These are phyloP conservation scores for Epizoanthus illoricatus DNA, from an alignment of 92 coral and sea anemone species.

Conservation along the genomic window DNA sequence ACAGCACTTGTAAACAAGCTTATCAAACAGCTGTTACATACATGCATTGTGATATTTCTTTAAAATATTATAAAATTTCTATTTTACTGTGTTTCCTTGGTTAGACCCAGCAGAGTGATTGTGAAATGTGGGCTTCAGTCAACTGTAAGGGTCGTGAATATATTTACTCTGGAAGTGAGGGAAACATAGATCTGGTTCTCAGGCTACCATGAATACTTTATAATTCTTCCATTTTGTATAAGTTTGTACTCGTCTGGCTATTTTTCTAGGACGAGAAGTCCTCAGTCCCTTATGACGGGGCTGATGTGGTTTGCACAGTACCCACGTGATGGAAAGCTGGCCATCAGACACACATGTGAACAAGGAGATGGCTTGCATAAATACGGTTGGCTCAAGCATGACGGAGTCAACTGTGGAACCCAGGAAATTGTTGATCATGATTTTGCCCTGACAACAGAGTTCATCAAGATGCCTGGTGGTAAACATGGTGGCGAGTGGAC, in stretches of 20 bases:
- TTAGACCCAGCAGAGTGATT: too few species aligned
- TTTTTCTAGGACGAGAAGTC: slow-evolving; percentile 76
- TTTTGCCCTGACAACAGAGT: slow-evolving; percentile 82
- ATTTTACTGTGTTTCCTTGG: too few species aligned
- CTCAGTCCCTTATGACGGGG: slow-evolving; percentile 89
- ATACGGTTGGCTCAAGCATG: slow-evolving; percentile 98
- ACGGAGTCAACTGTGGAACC: slow-evolving; percentile 88
- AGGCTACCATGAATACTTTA: too few species aligned
- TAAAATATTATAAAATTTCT: too few species aligned
- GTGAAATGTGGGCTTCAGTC: too few species aligned
- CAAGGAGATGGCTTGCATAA: slow-evolving; percentile 82
- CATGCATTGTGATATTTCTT: too few species aligned
- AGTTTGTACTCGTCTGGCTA: neutral
- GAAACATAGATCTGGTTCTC: too few species aligned
- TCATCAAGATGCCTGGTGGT: slow-evolving; percentile 82
- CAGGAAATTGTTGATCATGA: slow-evolving; percentile 89
- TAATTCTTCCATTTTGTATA: too few species aligned
- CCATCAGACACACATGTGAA: slow-evolving; percentile 94
- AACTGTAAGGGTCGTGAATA: too few species aligned
- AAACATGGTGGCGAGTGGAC: slow-evolving; percentile 99
- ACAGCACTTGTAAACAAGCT: too few species aligned
- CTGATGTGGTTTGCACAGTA: slow-evolving; percentile 95
- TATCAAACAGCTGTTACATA: too few species aligned
- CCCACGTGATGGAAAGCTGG: slow-evolving; percentile 79
- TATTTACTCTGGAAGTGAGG: too few species aligned